A percentile compares a stretch with the other conserved stretches of the same genome.
Evolutionary conservation across 2,797 vertebrate species (phyloP).

Genomic region (Liparis tanakae): DNA sequence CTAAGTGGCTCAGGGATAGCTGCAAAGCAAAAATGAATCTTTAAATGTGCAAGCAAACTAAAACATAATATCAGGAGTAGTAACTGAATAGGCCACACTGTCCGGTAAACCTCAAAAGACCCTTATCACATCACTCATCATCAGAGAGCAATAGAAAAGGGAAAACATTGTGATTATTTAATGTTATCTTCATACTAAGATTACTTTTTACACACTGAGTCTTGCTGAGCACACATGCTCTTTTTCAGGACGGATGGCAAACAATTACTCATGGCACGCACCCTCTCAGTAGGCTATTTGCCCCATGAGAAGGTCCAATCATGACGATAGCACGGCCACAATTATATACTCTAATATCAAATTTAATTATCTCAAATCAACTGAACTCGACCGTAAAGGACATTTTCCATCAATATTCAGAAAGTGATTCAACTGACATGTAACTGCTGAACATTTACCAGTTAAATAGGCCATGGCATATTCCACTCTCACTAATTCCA

Average conservation of each 20-base stretch:
- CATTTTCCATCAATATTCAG: conserved; percentile 52
- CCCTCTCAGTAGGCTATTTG: conserved; percentile 31
- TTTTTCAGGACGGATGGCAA: conserved; percentile 11
- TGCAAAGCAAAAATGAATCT: conserved; percentile 33
- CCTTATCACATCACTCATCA: conserved; percentile 24
- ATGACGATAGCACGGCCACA: conserved; percentile 39
- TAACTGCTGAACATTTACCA: conserved; percentile 14
- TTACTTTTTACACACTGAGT: conserved; percentile 8
- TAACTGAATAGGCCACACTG: conserved; percentile 8
- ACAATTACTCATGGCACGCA: conserved; percentile 32
- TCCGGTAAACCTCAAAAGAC: conserved; percentile 13
- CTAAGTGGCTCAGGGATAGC: conserved; percentile 27
- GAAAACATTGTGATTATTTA: conserved; percentile 33
- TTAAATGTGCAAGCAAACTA: conserved; percentile 39
- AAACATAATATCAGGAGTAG: conserved; percentile 29
- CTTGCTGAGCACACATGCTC: conserved; percentile 21
- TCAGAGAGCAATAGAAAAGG: conserved; percentile 6
- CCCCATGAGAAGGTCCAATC: conserved; percentile 41
- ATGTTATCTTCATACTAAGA: conserved; percentile 28
- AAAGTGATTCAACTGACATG: conserved; percentile 22
- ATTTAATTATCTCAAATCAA: conserved; percentile 61
- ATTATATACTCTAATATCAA: conserved; percentile 53
- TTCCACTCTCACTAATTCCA: conserved; percentile 12
- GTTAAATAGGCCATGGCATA: conserved; percentile 46
- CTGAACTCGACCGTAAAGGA: conserved; percentile 58